A percentile compares a stretch with the other conserved stretches of the same genome.
Conservation (phyloP, 2,113 vertebrate genomes). For the Columbina picui region DNA sequence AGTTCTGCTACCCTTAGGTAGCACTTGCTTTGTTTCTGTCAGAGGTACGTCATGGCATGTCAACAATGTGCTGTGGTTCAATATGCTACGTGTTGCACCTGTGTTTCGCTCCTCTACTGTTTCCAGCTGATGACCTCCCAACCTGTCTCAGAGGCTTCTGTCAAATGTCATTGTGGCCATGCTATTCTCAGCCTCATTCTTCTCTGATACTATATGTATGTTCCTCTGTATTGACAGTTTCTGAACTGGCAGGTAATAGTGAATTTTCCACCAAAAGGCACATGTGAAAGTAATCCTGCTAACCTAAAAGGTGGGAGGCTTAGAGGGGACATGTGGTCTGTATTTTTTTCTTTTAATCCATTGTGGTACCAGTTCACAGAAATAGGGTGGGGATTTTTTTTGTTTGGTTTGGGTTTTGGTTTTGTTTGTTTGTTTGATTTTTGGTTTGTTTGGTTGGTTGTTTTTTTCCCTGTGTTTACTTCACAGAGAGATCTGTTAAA, state of each 20-base stretch:
- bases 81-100: not conserved
- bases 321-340: not conserved
- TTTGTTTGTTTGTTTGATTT: too few relatives aligned
- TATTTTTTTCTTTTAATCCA: not conserved
- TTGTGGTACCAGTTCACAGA: not conserved
- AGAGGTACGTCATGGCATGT: not conserved
- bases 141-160: not conserved
- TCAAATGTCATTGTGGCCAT: not conserved
- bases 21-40: not conserved
- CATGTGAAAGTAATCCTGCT: not conserved
- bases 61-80: accelerated
- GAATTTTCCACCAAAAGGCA: not conserved
- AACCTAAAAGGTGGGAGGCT: not conserved
- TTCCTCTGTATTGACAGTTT: not conserved
- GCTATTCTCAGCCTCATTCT: not conserved
- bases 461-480: not conserved
- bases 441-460: not conserved
- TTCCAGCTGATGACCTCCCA: not conserved
- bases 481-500: not conserved
- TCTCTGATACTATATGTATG: not conserved
- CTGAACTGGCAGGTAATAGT: not conserved
- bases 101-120: not conserved
- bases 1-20: not conserved
- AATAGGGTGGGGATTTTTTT: not conserved
- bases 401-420: too few relatives aligned